A percentile compares a stretch with the other conserved stretches of the same genome.
phyloP scores from a whole-genome alignment of 2,113 vertebrate species.

The Laticauda laticaudata region DNA sequence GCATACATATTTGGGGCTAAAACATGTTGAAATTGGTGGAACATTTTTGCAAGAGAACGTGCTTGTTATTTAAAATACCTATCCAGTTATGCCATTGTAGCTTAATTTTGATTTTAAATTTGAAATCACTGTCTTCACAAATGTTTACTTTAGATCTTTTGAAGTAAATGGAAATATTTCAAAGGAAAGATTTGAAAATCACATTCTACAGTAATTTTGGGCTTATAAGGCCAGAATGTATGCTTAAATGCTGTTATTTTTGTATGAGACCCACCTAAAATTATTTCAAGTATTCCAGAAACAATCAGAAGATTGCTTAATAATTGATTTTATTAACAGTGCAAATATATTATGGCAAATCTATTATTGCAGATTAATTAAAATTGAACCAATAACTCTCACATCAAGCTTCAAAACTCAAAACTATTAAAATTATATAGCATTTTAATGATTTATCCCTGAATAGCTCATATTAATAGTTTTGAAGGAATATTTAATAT shows the following conservation, averaged over 20 bases:
- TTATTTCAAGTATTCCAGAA: background rate
- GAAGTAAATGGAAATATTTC: background rate
- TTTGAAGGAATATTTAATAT: background rate
- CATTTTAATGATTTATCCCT: background rate
- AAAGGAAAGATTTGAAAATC: background rate
- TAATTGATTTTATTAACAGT: background rate
- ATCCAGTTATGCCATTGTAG: background rate
- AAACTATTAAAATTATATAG: background rate
- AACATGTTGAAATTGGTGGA: background rate
- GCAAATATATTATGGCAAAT: background rate
- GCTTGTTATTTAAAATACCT: background rate
- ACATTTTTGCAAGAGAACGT: background rate
- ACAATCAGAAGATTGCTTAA: background rate
- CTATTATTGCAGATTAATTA: background rate
- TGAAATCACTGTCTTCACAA: background rate
- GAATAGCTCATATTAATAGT: background rate
- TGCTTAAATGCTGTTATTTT: background rate
- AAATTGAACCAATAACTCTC: background rate
- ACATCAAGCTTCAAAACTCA: background rate
- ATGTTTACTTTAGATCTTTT: background rate
- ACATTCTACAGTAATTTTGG: background rate
- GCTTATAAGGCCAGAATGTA: background rate
- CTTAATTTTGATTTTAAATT: background rate
- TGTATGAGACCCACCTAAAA: background rate
- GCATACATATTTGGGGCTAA: background rate